phyloP scores from a whole-genome alignment of 1,140 invertebrate genomes.

The Drosophila saltans region DNA sequence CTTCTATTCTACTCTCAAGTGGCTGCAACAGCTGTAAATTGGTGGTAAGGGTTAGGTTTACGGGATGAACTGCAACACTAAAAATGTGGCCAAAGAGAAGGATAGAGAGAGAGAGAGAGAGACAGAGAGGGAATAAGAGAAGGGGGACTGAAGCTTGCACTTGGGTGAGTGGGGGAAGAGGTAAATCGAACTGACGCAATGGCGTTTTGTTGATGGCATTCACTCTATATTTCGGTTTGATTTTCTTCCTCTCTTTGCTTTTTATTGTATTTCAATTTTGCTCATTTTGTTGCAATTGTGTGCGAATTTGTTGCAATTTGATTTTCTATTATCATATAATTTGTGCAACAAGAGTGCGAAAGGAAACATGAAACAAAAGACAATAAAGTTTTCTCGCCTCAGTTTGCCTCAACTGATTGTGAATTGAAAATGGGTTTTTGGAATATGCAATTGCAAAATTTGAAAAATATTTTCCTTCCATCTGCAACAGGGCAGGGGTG shows the following conservation, averaged over 20 bases:
- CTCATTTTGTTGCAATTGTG: conserved; percentile 75
- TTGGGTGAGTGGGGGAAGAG: background rate
- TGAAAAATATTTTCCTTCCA: too few relatives aligned
- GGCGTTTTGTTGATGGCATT: conserved; percentile 69
- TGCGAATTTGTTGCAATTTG: conserved; percentile 79
- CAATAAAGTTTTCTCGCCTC: background rate
- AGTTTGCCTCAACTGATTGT: background rate
- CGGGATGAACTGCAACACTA: background rate
- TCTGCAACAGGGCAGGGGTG: too few relatives aligned
- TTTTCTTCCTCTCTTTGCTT: conserved; percentile 17
- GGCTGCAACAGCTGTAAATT: conserved; percentile 52
- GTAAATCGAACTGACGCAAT: conserved; percentile 72
- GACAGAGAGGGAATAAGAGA: too few relatives aligned
- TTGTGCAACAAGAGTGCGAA: conserved; percentile 43
- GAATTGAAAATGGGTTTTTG: too few relatives aligned
- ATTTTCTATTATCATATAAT: conserved; percentile 79
- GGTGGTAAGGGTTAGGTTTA: conserved; percentile 3
- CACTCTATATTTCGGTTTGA: conserved; percentile 65
- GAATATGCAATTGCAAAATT: too few relatives aligned
- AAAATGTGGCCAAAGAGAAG: background rate
- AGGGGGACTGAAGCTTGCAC: too few relatives aligned
- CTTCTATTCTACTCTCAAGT: conserved; percentile 37
- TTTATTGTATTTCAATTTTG: conserved; percentile 28
- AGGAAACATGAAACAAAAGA: background rate
- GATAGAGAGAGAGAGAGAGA: background rate